A percentile compares a stretch with the other conserved stretches of the same genome.
Conservation (phyloP, 2,888 invertebrate species). For the Pristionchus japonicus region DNA sequence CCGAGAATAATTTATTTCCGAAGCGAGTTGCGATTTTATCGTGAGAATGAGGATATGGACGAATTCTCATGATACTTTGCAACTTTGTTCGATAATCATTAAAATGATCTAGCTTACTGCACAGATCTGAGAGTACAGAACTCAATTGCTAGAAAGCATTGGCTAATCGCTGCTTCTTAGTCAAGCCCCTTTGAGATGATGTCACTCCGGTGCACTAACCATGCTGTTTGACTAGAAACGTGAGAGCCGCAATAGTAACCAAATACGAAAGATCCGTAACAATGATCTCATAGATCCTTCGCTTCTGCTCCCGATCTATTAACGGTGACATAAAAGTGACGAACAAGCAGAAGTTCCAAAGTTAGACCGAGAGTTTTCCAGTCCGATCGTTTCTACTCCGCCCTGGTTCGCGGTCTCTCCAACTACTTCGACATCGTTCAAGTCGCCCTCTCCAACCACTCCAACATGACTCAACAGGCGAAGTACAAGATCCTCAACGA, state of each 20-base stretch:
- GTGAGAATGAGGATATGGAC: neutral
- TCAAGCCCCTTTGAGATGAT: neutral
- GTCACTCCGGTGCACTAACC: neutral
- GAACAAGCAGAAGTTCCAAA: too few species aligned
- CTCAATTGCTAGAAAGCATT: too few species aligned
- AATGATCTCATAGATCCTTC: neutral
- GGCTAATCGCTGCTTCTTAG: neutral
- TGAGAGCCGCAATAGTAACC: neutral
- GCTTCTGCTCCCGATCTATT: neutral
- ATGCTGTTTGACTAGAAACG: neutral
- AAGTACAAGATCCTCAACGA: constrained; percentile 4
- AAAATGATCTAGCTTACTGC: neutral
- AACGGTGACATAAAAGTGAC: neutral
- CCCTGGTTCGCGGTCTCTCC: neutral
- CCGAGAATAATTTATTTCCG: neutral
- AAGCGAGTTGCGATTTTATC: neutral
- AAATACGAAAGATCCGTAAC: neutral
- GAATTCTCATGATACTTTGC: neutral
- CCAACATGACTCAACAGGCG: constrained; percentile 21
- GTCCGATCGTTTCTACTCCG: constrained; percentile 31
- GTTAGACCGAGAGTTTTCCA: too few species aligned
- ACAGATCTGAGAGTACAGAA: neutral
- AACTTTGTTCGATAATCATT: neutral
- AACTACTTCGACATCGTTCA: constrained; percentile 26
- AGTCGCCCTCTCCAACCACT: constrained; percentile 16